Base-by-base conservation (phyloP, 2,888 invertebrate species). In the Hemistola chrysoprasaria region DNA sequence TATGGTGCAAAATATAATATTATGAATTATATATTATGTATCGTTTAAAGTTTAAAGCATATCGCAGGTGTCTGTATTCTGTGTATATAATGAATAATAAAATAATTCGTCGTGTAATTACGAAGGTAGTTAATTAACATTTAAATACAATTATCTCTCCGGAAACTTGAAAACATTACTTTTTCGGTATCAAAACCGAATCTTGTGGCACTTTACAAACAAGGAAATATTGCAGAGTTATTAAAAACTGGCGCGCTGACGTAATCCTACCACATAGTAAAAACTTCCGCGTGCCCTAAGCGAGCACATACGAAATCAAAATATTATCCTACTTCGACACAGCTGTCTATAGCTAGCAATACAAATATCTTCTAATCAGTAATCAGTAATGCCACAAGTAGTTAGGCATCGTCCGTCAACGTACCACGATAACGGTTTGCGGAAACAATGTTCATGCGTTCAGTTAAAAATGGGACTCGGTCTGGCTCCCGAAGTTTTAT, bases 231-330 rank as follows among this genome's bases (percentile, higher is more conserved):
- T 74, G 71, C 68, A 16, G 71, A 81, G 78, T 80, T 83, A 84
- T 80, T 83, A 83, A 84, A 83, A 85, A 85, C 81, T 78, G 70
- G 81, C 80, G 76, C 82, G 78, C 76, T 85, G 85, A 85, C 85
- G 86, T 82, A 84, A 86, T 82, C 65, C 65, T 63, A 59, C 70
- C 64, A 69, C 64, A 70, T 65, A 66, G 62, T 71, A 71, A 76
- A 70, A 70, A 78, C 79, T 85, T 86, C 86, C 85, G 85, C 78
- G 73, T 85, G 78, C 79, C 82, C 79, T 83, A 78, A 65, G 65
- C 65, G 63, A 63, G 65, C 63, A 53, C 53, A 59, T 53, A 54
- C 58, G 59, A 57, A 54, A 60, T 45, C 27, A 45, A 50, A 56
- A 42, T 59, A 56, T 63, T 59, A 62, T 62, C 61, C 53, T 55